Evolutionary conservation across 2,888 invertebrate species (phyloP).

Genomic region (Fragum whitleyi): DNA sequence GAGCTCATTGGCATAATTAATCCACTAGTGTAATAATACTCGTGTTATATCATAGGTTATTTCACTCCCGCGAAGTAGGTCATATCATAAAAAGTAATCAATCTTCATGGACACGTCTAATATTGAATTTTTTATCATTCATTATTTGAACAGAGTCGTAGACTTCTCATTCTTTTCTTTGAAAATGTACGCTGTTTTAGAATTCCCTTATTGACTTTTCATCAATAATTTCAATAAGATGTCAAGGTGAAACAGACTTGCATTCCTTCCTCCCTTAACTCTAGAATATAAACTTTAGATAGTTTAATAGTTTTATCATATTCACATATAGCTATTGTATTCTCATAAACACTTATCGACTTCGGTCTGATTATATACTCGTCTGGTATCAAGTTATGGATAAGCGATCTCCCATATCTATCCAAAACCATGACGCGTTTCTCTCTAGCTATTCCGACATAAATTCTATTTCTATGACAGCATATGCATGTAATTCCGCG

Average conservation of each 20-base stretch:
- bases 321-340: conserved; percentile 7
- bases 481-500: conserved; percentile 1
- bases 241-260: neutral
- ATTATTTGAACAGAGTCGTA: no score
- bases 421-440: conserved; percentile 16
- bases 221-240: no score
- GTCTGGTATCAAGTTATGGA: neutral
- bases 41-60: no score
- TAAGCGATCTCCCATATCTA: neutral
- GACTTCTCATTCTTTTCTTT: no score
- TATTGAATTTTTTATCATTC: no score
- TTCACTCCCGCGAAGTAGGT: no score
- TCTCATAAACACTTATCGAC: conserved; percentile 2
- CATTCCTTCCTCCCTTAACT: conserved; percentile 10
- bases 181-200: no score
- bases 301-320: neutral
- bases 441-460: conserved; percentile 3
- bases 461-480: conserved; percentile 19
- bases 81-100: no score
- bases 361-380: conserved; percentile 6
- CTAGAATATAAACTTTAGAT: conserved; percentile 19
- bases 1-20: no score
- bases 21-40: no score
- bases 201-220: no score
- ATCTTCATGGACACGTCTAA: no score